These are phyloP conservation scores for Aurelia aurita complex sp. Pacific DNA, from an alignment of 30 jellyfish, hydroid and myxozoan genomes.

Conservation along the genomic window DNA sequence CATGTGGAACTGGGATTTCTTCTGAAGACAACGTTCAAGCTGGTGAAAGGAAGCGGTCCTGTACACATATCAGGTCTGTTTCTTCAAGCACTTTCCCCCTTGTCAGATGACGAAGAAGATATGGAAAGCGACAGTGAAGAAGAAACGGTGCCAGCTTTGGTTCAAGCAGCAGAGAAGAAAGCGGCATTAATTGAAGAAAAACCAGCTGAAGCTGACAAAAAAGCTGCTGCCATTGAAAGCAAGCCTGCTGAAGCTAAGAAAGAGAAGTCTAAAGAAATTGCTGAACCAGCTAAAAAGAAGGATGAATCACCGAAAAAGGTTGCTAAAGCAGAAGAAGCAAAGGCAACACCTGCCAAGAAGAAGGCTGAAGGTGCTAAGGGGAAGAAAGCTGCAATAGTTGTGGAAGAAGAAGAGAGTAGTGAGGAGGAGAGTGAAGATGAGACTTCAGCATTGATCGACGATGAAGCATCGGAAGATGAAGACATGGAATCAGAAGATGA, in stretches of 20 bases:
- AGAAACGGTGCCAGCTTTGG: conserved; percentile 77
- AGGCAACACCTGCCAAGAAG: no score
- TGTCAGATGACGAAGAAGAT: conserved; percentile 75
- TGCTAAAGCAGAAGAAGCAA: not conserved
- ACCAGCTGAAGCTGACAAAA: conserved; percentile 29
- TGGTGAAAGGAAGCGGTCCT: conserved; percentile 87
- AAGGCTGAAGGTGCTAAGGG: not conserved
- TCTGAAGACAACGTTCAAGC: conserved; percentile 65
- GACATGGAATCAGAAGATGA: conserved; percentile 64
- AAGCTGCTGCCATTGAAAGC: not conserved
- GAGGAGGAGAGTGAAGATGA: conserved; percentile 50
- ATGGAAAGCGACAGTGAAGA: conserved; percentile 59
- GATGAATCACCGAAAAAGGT: not conserved
- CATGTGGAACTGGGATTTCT: conserved; percentile 82
- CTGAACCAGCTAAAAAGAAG: not conserved
- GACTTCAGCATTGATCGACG: conserved; percentile 5
- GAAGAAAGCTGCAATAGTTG: not conserved
- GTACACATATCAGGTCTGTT: conserved; percentile 79
- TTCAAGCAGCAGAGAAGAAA: conserved; percentile 60
- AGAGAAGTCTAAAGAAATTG: not conserved
- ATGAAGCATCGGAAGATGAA: conserved; percentile 60
- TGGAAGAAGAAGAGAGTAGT: conserved; percentile 16
- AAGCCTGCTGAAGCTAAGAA: conserved; percentile 9
- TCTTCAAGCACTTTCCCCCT: conserved; percentile 65
- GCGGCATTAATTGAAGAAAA: conserved; percentile 54